A percentile compares a stretch with the other conserved stretches of the same genome.
Conservation (phyloP, 2,888 invertebrate genomes). For the Ophraella communa region DNA sequence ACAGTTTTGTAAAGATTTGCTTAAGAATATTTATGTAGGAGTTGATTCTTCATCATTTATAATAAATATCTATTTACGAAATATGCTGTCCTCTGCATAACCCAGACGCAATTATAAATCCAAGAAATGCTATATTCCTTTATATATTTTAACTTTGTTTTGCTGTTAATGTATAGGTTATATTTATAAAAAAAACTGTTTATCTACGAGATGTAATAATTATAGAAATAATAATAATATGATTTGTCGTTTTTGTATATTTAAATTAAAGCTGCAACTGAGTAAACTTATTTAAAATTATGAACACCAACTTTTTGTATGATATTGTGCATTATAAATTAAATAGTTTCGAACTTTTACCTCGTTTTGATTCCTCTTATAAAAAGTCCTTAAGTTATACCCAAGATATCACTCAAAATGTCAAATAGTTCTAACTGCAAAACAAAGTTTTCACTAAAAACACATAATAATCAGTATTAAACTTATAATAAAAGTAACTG, state of each 20-base stretch:
- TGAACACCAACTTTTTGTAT: too few species aligned
- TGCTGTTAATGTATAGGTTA: too few species aligned
- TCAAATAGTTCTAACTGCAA: neutral
- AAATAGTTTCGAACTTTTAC: neutral
- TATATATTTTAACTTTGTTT: too few species aligned
- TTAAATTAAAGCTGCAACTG: too few species aligned
- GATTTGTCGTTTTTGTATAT: too few species aligned
- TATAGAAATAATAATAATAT: too few species aligned
- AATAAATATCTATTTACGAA: neutral
- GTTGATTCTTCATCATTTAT: neutral
- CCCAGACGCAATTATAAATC: too few species aligned
- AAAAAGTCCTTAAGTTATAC: constrained; percentile 11
- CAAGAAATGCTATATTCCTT: too few species aligned
- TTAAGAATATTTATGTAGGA: neutral
- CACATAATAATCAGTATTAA: neutral
- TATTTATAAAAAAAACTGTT: neutral
- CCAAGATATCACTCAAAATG: neutral
- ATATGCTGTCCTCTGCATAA: neutral
- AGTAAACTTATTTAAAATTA: too few species aligned
- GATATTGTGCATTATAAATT: too few species aligned
- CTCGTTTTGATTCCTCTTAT: constrained; percentile 1
- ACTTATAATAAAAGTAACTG: neutral
- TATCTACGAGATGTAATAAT: too few species aligned
- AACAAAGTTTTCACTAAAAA: constrained; percentile 3
- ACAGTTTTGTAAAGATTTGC: neutral